Base-by-base conservation (phyloP, 37 sponge, comb jelly and placozoan genomes). In the Trichoplax adhaerens region DNA sequence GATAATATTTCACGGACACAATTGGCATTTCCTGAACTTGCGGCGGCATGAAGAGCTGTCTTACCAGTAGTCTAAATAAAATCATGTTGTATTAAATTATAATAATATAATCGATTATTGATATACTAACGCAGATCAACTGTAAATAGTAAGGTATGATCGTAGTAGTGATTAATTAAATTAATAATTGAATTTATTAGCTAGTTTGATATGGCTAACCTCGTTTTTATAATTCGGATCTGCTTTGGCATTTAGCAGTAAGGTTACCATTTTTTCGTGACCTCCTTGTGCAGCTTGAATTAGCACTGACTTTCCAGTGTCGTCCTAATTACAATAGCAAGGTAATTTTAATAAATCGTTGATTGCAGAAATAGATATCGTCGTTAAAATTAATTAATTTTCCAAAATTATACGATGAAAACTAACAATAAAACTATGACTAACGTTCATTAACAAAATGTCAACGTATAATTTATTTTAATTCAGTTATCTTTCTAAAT, bases 161-260 rank as follows among this genome's bases (percentile, higher is more conserved):
- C 29, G 29, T 29, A 29, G 29, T 29, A 29, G 29, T 29, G 29
- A 29, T 29, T 29, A 29, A 29, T 29, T 29, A 29, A 29, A 29
- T 29, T 29, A 29, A 29, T 29, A 29, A 29, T 29, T 29, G 29
- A 29, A 29, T 29, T 29, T 29, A 29, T 29, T 29, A 29, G 29
- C 29, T 29, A 29, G 29, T 29, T 29, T 29, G 29, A 29, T 29
- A 29, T 29, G 29, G 29, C 29, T 29, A 29, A 78, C 84, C 8
- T 60, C 62, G 29, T 87, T 83, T 59, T 77, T 74, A 50, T 83
- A 86, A 68, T 85, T 88, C 1, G 86, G 83, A 64, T 89, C 91
- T 12, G 90, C 90, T 72, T 86, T 86, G 53, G 57, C 72, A 5
- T 82, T 81, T 56, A 92, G 68, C 50, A 92, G 79, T 62, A 74